Percentiles rank a stretch among this genome's conserved stretches.
Evolutionary conservation across 2,888 invertebrate species (phyloP).

Genomic region (Lycophotia porphyrea): DNA sequence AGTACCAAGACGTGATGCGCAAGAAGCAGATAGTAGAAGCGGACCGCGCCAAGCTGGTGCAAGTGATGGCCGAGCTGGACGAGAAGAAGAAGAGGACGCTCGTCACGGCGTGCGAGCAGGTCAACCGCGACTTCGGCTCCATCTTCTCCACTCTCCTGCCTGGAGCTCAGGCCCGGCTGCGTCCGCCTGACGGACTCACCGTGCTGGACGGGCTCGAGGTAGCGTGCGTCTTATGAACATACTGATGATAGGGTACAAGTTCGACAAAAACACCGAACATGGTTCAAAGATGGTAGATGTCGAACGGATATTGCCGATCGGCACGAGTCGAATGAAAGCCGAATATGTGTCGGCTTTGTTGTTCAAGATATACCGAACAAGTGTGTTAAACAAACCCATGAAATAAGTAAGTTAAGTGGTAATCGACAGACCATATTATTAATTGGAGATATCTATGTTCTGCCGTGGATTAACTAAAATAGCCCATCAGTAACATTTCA

Average conservation of each 20-base stretch:
- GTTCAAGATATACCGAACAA: background rate
- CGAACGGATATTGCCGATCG: too few species aligned
- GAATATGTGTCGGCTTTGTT: background rate
- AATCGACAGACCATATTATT: too few species aligned
- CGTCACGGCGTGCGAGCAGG: constrained; percentile 95
- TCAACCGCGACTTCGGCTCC: constrained; percentile 97
- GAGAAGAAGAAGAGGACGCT: constrained; percentile 96
- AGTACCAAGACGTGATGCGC: constrained; percentile 93
- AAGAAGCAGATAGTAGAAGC: constrained; percentile 93
- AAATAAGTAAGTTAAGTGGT: too few species aligned
- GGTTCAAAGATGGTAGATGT: background rate
- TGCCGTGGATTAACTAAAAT: too few species aligned
- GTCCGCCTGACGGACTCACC: constrained; percentile 93
- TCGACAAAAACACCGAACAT: background rate
- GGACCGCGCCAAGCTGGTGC: constrained; percentile 93
- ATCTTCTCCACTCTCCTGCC: constrained; percentile 98
- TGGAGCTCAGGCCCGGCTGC: constrained; percentile 96
- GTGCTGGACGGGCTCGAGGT: constrained; percentile 97
- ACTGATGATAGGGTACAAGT: background rate
- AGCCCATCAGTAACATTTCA: too few species aligned
- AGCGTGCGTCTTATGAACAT: constrained; percentile 11
- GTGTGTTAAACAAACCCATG: too few species aligned
- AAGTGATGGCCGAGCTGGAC: constrained; percentile 96
- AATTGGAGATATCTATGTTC: too few species aligned
- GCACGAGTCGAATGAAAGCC: too few species aligned